phyloP scores from a whole-genome alignment of 2,888 invertebrate genomes.

The Melanostoma mellinum region DNA sequence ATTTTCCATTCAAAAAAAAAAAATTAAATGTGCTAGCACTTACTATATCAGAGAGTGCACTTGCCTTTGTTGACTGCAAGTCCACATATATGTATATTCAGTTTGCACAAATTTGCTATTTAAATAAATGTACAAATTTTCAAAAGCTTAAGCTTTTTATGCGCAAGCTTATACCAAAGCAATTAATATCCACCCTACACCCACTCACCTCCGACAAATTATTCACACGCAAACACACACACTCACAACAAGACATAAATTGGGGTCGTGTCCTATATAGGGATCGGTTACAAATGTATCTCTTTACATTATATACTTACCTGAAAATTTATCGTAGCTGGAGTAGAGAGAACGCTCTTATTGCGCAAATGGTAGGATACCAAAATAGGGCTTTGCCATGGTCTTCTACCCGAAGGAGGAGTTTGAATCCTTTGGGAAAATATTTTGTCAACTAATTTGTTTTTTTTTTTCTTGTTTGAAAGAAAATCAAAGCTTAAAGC shows the following conservation, averaged over 20 bases:
- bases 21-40: neutral
- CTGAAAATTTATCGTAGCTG: constrained; percentile 48
- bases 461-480: neutral
- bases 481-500: constrained; percentile 28
- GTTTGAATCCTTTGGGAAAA: constrained; percentile 35
- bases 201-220: neutral
- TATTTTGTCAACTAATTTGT: constrained; percentile 20
- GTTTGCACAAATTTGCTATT: constrained; percentile 6
- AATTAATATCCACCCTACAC: constrained; percentile 62
- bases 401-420: constrained; percentile 54
- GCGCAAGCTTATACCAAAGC: constrained; percentile 62
- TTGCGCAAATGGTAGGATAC: constrained; percentile 52
- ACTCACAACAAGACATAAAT: constrained; percentile 30
- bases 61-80: constrained; percentile 16
- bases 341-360: constrained; percentile 28
- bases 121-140: constrained; percentile 10
- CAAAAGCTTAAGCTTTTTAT: constrained; percentile 42
- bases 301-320: constrained; percentile 38
- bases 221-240: constrained; percentile 2
- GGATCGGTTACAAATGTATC: constrained; percentile 71
- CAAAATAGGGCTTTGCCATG: constrained; percentile 8
- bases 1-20: too few species aligned
- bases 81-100: constrained; percentile 2
- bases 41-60: constrained; percentile 15
- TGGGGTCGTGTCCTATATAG: constrained; percentile 71